Evolutionary conservation across 2,113 vertebrate species (phyloP).

Genomic region (Gnathonemus longibarbis): DNA sequence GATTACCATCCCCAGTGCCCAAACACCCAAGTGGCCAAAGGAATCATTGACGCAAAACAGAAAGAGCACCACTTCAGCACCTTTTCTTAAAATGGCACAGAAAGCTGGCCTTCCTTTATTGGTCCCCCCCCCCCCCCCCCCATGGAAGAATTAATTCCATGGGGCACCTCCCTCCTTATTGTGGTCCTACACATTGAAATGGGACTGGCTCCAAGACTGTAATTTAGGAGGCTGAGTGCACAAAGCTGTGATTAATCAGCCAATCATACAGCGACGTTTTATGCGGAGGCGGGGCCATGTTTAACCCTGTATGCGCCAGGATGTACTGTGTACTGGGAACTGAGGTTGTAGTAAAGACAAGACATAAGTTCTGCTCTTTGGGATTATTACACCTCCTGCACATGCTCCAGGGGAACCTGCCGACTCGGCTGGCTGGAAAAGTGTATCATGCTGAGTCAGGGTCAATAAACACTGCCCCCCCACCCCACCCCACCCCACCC

Average conservation of each 20-base stretch:
- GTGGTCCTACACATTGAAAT: neutral
- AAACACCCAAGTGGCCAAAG: neutral
- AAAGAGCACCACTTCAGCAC: neutral
- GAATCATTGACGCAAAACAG: neutral
- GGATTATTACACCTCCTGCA: neutral
- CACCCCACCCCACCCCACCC: neutral
- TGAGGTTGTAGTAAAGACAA: neutral
- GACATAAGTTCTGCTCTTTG: neutral
- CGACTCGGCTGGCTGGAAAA: neutral
- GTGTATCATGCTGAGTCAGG: neutral
- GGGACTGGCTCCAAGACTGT: neutral
- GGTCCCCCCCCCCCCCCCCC: neutral
- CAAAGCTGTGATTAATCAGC: neutral
- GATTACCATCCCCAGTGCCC: neutral
- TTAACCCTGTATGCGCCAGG: neutral
- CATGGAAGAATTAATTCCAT: neutral
- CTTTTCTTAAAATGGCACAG: neutral
- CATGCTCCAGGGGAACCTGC: neutral
- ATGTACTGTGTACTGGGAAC: neutral
- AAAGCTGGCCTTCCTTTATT: neutral
- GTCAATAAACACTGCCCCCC: neutral
- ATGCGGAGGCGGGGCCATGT: neutral
- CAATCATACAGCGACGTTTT: neutral
- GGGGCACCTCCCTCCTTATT: neutral
- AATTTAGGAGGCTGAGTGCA: neutral